These are phyloP conservation scores for Euproctis similis DNA, from an alignment of 2,888 invertebrate genomes.

Conservation along the genomic window DNA sequence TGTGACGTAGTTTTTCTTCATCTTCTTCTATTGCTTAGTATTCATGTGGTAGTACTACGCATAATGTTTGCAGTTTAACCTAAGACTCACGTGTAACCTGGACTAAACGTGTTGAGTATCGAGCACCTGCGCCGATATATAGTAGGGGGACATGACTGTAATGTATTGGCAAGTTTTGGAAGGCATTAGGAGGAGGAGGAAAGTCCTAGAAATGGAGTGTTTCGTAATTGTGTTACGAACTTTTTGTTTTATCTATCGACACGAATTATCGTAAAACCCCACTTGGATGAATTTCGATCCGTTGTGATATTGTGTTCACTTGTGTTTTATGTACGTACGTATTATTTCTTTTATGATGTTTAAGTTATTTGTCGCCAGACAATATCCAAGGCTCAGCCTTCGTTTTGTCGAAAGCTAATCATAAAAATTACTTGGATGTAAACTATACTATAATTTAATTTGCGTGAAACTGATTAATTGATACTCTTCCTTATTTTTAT, in stretches of 20 bases:
- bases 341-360: too few species aligned
- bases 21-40: too few species aligned
- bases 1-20: too few species aligned
- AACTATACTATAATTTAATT: too few species aligned
- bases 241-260: slow-evolving; percentile 22
- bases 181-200: slow-evolving; percentile 21
- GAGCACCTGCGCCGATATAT: slow-evolving; percentile 56
- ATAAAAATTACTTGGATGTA: too few species aligned
- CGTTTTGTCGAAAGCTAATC: too few species aligned
- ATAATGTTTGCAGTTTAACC: slow-evolving; percentile 32
- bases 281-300: slow-evolving; percentile 11
- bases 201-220: slow-evolving; percentile 26
- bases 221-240: slow-evolving; percentile 26
- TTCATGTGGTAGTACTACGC: too few species aligned
- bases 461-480: too few species aligned
- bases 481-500: too few species aligned
- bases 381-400: too few species aligned
- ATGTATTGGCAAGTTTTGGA: slow-evolving; percentile 35
- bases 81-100: slow-evolving; percentile 40
- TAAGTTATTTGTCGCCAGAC: too few species aligned
- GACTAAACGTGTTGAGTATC: slow-evolving; percentile 36
- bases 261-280: slow-evolving; percentile 23
- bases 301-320: slow-evolving; percentile 4
- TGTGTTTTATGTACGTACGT: neutral
- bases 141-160: slow-evolving; percentile 48